Base-by-base conservation (phyloP, 2,797 vertebrate genomes). In the Gambelia wislizenii region DNA sequence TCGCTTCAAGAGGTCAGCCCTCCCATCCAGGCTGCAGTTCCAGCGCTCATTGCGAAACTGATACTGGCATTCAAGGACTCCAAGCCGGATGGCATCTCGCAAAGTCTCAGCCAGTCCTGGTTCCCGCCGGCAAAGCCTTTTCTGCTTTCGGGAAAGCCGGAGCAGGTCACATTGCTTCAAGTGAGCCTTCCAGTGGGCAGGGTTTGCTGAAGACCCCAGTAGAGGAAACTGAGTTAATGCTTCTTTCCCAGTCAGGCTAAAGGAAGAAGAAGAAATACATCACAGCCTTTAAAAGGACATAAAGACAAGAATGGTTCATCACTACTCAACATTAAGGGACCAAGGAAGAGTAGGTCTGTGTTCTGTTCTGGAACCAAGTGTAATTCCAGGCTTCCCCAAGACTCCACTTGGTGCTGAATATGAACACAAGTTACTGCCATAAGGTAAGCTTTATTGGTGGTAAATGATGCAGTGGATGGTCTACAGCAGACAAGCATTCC, bases 1-100 rank as follows among this genome's bases (percentile, higher is more conserved):
- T 98, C 98, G 97, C 94, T 99, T 99, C 87, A 99, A 97, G 83
- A 99, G 98, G 89, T 98, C 98, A 0, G 97, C 98, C 20, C 98
- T 96, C 39, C 98, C 99, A 90, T 99, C 98, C 97, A 99, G 96
- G 84, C 98, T 99, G 96, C 99, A 99, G 96, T 99, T 99, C 99
- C 99, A 99, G 95, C 99, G 98, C 95, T 99, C 99, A 0, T 97
- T 98, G 88, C 98, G 97, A 92, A 99, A 99, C 94, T 99, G 99
- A 91, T 98, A 98, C 84, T 98, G 98, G 92, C 99, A 99, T 95
- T 99, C 99, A 4, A 98, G 91, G 82, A 99, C 94, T 69, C 99
- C 98, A 5, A 99, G 98, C 69, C 98, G 98, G 89, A 98, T 97
- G 0, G 99, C 99, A 5, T 99, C 99, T 42, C 98, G 96, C 91